These are phyloP conservation scores for Nematopogon swammerdamellus DNA, from an alignment of 2,888 invertebrate genomes.

Conservation along the genomic window DNA sequence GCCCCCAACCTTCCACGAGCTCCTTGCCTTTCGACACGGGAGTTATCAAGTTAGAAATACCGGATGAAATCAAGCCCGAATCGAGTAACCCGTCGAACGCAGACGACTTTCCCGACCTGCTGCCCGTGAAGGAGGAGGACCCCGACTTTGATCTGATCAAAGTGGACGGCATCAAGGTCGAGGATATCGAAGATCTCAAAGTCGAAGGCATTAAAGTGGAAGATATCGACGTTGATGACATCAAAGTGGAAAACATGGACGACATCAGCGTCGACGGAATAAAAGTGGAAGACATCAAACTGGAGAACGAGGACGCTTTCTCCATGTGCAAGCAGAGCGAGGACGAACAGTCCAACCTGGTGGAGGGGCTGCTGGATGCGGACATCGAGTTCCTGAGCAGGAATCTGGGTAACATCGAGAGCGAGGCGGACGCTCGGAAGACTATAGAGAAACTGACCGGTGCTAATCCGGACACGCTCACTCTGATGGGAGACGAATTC, in stretches of 20 bases:
- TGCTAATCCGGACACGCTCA: constrained; percentile 43
- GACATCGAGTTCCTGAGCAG: constrained; percentile 51
- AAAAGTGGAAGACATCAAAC: constrained; percentile 44
- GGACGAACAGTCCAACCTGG: constrained; percentile 34
- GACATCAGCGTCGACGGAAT: constrained; percentile 35
- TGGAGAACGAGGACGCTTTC: constrained; percentile 39
- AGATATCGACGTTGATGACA: constrained; percentile 31
- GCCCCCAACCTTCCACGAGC: constrained; percentile 37
- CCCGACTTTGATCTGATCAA: constrained; percentile 37
- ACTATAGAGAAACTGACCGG: constrained; percentile 51
- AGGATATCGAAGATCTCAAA: constrained; percentile 47
- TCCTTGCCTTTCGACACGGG: constrained; percentile 11
- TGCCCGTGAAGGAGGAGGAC: constrained; percentile 36
- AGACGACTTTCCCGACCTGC: constrained; percentile 19
- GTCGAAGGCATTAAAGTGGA: constrained; percentile 43
- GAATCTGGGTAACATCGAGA: constrained; percentile 47
- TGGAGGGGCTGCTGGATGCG: constrained; percentile 43
- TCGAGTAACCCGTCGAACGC: constrained; percentile 30
- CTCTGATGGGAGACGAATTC: constrained; percentile 46
- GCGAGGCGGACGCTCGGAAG: constrained; percentile 49
- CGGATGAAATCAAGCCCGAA: constrained; percentile 40
- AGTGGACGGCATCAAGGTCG: constrained; percentile 28
- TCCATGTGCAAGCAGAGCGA: constrained; percentile 35
- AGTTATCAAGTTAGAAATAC: constrained; percentile 31
- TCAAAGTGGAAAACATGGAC: constrained; percentile 41